Percentiles rank a stretch among this genome's conserved stretches.
Conservation (phyloP, 2,113 vertebrate species). For the Marmota monax region DNA sequence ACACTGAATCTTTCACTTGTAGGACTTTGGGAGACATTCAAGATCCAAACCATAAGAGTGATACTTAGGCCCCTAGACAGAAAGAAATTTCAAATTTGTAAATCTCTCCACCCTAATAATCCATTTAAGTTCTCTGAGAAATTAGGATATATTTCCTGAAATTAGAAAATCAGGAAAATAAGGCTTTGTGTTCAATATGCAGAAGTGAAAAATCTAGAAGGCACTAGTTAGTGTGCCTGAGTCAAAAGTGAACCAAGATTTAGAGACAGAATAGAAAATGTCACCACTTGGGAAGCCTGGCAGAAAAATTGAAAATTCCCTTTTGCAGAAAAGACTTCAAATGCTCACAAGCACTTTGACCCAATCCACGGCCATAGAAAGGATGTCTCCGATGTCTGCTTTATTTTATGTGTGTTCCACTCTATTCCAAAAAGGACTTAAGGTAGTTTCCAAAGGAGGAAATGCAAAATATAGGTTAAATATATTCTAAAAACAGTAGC, state of each 20-base stretch:
- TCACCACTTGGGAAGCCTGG: neutral
- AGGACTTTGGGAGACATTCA: neutral
- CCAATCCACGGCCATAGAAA: neutral
- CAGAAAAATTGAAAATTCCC: neutral
- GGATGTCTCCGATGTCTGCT: neutral
- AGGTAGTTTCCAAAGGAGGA: neutral
- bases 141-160: slow-evolving; percentile 1
- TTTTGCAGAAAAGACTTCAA: neutral
- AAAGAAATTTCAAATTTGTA: neutral
- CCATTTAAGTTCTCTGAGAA: neutral
- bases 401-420: neutral
- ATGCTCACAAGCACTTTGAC: accelerated
- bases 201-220: neutral
- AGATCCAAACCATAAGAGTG: neutral
- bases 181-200: neutral
- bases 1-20: neutral
- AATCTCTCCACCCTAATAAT: no score
- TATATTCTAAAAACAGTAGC: neutral
- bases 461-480: neutral
- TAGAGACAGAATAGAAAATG: neutral
- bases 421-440: neutral
- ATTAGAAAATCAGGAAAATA: slow-evolving; percentile 32
- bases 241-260: neutral
- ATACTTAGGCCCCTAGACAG: neutral
- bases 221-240: neutral